These are phyloP conservation scores for Amyelois transitella DNA, from an alignment of 1,140 invertebrate genomes.

Conservation along the genomic window DNA sequence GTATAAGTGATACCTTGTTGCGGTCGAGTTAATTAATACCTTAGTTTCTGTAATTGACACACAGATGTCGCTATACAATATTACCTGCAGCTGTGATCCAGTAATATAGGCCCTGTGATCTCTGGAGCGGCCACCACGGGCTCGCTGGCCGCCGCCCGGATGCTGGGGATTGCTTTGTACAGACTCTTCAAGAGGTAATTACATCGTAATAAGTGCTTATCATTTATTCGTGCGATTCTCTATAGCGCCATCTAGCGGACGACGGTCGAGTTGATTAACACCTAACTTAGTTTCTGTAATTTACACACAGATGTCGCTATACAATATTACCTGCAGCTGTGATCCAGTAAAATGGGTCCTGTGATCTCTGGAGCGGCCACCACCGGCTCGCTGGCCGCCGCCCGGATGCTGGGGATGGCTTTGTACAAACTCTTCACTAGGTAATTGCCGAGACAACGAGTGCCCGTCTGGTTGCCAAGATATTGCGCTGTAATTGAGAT, in stretches of 20 bases:
- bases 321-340: conserved; percentile 78
- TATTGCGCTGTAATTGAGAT: conserved; percentile 49
- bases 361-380: conserved; percentile 89
- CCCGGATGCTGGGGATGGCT: conserved; percentile 84
- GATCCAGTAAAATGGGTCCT: conserved; percentile 85
- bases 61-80: too few relatives aligned
- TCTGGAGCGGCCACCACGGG: conserved; percentile 90
- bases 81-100: conserved; percentile 85
- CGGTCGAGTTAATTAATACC: too few relatives aligned
- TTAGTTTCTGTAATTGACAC: too few relatives aligned
- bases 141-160: conserved; percentile 80
- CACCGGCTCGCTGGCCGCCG: conserved; percentile 84
- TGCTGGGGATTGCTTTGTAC: conserved; percentile 87
- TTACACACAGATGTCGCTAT: neutral
- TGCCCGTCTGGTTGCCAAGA: conserved; percentile 83
- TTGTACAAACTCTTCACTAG: conserved; percentile 90
- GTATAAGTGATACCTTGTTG: too few relatives aligned
- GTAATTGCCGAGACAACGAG: conserved; percentile 92
- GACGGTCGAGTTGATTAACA: too few relatives aligned
- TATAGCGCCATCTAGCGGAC: too few relatives aligned
- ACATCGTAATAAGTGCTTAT: too few relatives aligned
- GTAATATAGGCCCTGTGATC: conserved; percentile 84
- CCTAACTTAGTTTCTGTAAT: too few relatives aligned
- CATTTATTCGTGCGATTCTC: too few relatives aligned
- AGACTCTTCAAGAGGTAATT: conserved; percentile 43